Percentiles rank a stretch among this genome's conserved stretches.
phyloP scores from a whole-genome alignment of 2,113 vertebrate species.

The Microcebus tavaratra region DNA sequence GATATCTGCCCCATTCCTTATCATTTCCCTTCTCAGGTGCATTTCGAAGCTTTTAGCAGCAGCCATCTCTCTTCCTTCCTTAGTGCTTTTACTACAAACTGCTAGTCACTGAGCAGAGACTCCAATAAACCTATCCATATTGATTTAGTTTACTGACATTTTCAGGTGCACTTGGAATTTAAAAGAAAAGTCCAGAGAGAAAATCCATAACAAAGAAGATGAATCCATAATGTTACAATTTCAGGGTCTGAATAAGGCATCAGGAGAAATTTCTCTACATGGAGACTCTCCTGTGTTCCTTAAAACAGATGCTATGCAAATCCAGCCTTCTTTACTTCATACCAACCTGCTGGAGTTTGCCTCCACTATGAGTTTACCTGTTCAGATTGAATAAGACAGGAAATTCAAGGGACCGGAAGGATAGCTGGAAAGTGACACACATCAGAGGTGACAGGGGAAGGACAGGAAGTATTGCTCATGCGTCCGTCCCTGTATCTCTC shows the following conservation, averaged over 20 bases:
- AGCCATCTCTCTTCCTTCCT: too few relatives aligned
- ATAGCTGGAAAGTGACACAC: neutral
- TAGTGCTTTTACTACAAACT: neutral
- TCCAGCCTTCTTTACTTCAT: neutral
- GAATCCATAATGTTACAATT: neutral
- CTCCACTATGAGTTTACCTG: neutral
- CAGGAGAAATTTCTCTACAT: neutral
- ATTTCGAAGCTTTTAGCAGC: neutral
- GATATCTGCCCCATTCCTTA: neutral
- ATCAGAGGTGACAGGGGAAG: neutral
- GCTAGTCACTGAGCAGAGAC: neutral
- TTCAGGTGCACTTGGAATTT: neutral
- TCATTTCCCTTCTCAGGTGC: neutral
- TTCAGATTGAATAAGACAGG: neutral
- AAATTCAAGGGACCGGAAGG: neutral
- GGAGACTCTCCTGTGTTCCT: neutral
- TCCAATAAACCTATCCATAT: neutral
- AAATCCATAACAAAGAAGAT: neutral
- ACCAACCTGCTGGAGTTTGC: neutral
- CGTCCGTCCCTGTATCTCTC: neutral
- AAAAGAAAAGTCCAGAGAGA: conserved; percentile 28
- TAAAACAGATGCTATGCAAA: neutral
- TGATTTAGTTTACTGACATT: conserved; percentile 39
- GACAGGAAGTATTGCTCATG: neutral
- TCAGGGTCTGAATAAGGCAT: neutral